These are phyloP conservation scores for Lasioglossum albipes DNA, from an alignment of 1,140 invertebrate species.

Conservation along the genomic window DNA sequence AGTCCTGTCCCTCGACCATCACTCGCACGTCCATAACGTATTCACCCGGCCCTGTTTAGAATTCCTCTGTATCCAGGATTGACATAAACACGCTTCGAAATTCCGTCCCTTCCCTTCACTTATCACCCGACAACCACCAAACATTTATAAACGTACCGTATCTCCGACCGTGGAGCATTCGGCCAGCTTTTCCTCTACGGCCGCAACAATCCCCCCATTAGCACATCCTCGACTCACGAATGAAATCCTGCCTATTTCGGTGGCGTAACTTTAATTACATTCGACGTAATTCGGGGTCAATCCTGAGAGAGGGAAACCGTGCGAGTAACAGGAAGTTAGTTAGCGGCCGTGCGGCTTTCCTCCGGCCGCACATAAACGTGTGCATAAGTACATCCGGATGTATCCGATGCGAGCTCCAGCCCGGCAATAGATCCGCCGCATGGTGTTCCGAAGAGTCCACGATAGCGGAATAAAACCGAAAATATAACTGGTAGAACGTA, in stretches of 20 bases:
- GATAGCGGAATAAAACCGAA: no score
- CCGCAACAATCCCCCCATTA: background rate
- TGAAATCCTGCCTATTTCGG: constrained; percentile 16
- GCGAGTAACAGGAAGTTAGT: constrained; percentile 52
- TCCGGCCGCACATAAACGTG: constrained; percentile 35
- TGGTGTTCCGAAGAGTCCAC: no score
- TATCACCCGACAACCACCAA: background rate
- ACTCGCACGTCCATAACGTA: no score
- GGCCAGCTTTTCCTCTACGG: no score
- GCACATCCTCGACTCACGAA: background rate
- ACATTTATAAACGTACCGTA: background rate
- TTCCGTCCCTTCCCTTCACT: no score
- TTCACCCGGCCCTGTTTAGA: no score
- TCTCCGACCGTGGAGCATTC: no score
- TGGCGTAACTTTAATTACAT: constrained; percentile 46
- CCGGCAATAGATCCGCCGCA: constrained; percentile 21
- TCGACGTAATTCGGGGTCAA: constrained; percentile 38
- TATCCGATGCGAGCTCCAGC: constrained; percentile 36
- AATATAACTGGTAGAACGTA: no score
- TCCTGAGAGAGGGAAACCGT: constrained; percentile 39
- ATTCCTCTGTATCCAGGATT: no score
- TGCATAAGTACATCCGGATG: constrained; percentile 53
- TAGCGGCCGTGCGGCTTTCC: constrained; percentile 41
- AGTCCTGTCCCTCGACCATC: no score
- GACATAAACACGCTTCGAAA: no score